Base-by-base conservation (phyloP, 2,888 invertebrate genomes). In the Polia nebulosa region DNA sequence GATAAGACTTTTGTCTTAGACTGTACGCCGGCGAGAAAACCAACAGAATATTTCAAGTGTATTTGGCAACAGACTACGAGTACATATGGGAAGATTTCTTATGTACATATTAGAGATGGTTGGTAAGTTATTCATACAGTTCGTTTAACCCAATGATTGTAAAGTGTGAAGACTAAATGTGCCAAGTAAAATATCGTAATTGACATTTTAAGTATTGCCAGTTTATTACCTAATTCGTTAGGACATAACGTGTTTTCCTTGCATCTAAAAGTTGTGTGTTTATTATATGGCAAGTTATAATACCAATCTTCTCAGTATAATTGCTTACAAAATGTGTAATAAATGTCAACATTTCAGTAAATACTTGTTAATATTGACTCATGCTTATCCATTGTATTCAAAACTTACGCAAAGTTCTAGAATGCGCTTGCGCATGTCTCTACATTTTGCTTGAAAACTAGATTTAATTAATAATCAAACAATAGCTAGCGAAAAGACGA, bases 41-140 rank as follows among this genome's bases (percentile, higher is more conserved):
- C 57, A 76, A 81, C 72, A 76, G 67, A 82, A 76, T 78, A 74
- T 76, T 77, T 83, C 67, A 68, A 81, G 82, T 79, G 70, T 84
- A 81, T 84, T 84, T 84, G 80, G 81, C 80, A 82, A 80, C 68
- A 77, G 61, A 74, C 76, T 72, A 65, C 60, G 77, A 77, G 77
- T 62, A 85, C 84, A 83, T 80, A 86, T 66, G 65, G 65, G 62
- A 84, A 72, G 70, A 84, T 80, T 82, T 75, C 74, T 61, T 67
- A 67, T 36, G 73, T 78, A 74, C 84, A 85, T 83, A 76, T 81
- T 79, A 64, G 64, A 36, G 64, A 36, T 63, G 32, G 41, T 67
- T 64, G 45, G 27, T 55, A 63, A n/a, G n/a, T n/a, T 63, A 49
- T 47, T 41, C 57, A 29, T 55, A 72, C 11, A 44, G 65, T 76